Conservation (phyloP, 2,888 invertebrate genomes). For the Oscheius myriophilus region DNA sequence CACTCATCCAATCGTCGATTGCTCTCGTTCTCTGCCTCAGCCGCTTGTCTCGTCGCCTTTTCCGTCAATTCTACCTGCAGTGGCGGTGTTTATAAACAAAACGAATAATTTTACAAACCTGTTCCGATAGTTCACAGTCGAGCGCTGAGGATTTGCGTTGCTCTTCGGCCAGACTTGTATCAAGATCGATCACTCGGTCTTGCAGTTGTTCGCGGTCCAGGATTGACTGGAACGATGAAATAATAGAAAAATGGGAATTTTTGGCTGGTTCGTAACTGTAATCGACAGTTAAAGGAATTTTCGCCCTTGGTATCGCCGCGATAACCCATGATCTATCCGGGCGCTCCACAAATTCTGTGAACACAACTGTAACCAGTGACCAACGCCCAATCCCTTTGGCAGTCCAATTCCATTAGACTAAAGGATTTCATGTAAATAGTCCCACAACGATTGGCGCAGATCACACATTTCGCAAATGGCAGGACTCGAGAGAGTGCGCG, state of each 20-base stretch:
- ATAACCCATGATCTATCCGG: no score
- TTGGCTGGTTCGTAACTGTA: not conserved
- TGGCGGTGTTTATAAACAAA: not conserved
- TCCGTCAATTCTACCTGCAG: conserved; percentile 52
- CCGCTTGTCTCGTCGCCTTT: conserved; percentile 51
- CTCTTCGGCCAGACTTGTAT: conserved; percentile 43
- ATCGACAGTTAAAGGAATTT: not conserved
- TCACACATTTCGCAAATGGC: no score
- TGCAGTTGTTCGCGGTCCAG: conserved; percentile 46
- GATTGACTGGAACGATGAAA: conserved; percentile 34
- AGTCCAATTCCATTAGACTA: no score
- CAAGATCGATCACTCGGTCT: conserved; percentile 43
- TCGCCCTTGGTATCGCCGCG: no score
- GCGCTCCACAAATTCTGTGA: no score
- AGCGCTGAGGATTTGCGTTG: conserved; percentile 44
- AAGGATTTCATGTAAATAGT: no score
- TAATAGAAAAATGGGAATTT: no score
- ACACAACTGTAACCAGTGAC: no score
- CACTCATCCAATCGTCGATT: conserved; percentile 57
- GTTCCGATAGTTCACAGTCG: conserved; percentile 54
- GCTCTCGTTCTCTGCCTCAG: conserved; percentile 57
- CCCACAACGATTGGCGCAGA: no score
- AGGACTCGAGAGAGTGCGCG: no score
- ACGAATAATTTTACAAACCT: conserved; percentile 31
- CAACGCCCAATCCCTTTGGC: no score